Evolutionary conservation across 2,888 invertebrate genomes (phyloP).

Genomic region (Drosophila antonietae): DNA sequence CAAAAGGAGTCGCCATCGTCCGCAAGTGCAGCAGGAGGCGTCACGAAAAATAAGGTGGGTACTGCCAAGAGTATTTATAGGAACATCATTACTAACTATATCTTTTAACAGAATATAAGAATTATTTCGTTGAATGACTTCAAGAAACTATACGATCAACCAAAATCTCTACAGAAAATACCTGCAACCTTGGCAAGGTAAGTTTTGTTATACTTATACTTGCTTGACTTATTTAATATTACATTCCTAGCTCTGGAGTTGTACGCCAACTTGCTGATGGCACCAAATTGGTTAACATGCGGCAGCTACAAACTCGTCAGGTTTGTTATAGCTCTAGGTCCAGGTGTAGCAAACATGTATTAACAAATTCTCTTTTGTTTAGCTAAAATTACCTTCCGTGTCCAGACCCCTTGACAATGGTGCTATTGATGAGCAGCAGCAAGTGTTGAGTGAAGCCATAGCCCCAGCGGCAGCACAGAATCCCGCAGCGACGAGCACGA

Average conservation of each 20-base stretch:
- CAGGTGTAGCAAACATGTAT: not conserved
- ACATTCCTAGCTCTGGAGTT: conserved; percentile 72
- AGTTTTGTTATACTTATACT: not conserved
- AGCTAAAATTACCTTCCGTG: conserved; percentile 62
- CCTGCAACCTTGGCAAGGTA: conserved; percentile 79
- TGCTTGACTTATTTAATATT: not conserved
- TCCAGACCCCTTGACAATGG: conserved; percentile 37
- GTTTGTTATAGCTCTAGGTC: conserved; percentile 43
- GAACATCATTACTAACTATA: not conserved
- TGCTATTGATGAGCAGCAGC: conserved; percentile 46
- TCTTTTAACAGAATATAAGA: conserved; percentile 79
- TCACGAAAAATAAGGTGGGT: conserved; percentile 68
- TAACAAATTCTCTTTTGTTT: not conserved
- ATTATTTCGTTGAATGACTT: conserved; percentile 84
- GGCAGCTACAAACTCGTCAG: conserved; percentile 70
- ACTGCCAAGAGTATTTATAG: not conserved
- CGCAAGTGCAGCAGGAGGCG: conserved; percentile 42
- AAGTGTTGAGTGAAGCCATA: conserved; percentile 35
- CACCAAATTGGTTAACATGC: conserved; percentile 71
- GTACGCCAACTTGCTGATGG: conserved; percentile 70
- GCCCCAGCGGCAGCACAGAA: conserved; percentile 13
- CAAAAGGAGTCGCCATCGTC: conserved; percentile 54
- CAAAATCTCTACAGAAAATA: conserved; percentile 81
- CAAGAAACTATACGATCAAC: conserved; percentile 82
- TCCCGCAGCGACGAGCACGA: conserved; percentile 51